Base-by-base conservation (phyloP, 1,140 invertebrate genomes). In the Cydia fagiglandana region DNA sequence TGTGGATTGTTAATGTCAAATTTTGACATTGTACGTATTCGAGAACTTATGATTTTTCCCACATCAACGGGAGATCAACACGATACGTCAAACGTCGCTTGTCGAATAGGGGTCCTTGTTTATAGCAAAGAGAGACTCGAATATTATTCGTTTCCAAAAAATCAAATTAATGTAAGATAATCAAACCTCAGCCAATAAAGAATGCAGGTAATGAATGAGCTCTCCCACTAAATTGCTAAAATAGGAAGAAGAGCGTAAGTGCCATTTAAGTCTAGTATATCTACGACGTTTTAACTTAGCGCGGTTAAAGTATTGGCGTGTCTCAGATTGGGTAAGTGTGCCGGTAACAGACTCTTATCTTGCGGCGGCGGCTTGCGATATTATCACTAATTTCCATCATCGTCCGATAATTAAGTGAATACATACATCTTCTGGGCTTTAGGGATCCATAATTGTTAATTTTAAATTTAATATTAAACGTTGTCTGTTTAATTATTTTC, bases 381-480 rank as follows among this genome's bases (percentile, higher is more conserved):
- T 38, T 45, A 70, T 70, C 66, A 17, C 66, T 45, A 70, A 70
- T 70, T 70, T 70, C n/a, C 66, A 70, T 70, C 66, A 70, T 70
- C 38, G 66, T 70, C 66, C n/a, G 34, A 30, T 70, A 70, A 70
- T 70, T 70, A 70, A 70, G 66, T 70, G 66, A 15, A 70, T 70
- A 38, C 66, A 70, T 70, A 70, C 66, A 38, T 70, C 66, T 70
- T 70, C 66, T 70, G 15, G 66, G 66, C 15, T 70, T 70, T 70
- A 70, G 30, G 66, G 66, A 17, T 70, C 28, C 64, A 70, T 15
- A 15, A 47, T 13, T 0, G 1, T 45, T 45, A 12, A 45, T 13
- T 45, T 45, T 2, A 45, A 45, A 9, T 7, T 38, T 6, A 38
- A 41, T 41, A 47, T 47, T 47, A 47, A 34, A 34, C 34, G 45